Evolutionary conservation across 2,888 invertebrate species (phyloP).

Genomic region (Hydroisotoma schaefferi): DNA sequence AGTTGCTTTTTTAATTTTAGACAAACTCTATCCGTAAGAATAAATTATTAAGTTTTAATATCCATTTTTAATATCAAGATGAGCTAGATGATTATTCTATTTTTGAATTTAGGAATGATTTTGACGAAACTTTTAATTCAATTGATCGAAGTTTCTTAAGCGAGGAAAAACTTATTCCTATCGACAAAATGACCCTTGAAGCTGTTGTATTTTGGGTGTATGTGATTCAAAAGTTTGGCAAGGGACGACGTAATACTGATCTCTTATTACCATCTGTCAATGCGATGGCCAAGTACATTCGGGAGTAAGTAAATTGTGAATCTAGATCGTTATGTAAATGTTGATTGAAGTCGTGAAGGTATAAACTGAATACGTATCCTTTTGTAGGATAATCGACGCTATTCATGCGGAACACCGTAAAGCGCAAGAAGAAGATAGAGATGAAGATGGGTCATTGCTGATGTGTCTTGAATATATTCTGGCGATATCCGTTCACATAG

Average conservation of each 20-base stretch:
- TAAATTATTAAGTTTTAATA: neutral
- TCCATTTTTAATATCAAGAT: no score
- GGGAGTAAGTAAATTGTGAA: neutral
- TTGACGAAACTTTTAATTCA: conserved; percentile 18
- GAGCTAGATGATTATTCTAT: no score
- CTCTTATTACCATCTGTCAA: conserved; percentile 14
- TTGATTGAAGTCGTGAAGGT: neutral
- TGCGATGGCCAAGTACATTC: conserved; percentile 1
- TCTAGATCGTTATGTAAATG: neutral
- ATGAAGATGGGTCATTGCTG: conserved; percentile 23
- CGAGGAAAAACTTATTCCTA: conserved; percentile 18
- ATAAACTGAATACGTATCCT: neutral
- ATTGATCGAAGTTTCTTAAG: conserved; percentile 18
- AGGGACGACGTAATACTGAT: conserved; percentile 1
- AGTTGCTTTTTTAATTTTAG: conserved; percentile 12
- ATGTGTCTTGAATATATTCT: conserved; percentile 21
- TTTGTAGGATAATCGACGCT: conserved; percentile 9
- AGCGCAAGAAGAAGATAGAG: conserved; percentile 13
- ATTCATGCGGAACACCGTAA: conserved; percentile 20
- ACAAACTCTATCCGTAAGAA: conserved; percentile 10
- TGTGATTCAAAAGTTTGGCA: conserved; percentile 19
- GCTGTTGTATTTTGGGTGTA: conserved; percentile 23
- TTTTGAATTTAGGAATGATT: conserved; percentile 13
- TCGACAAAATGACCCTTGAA: conserved; percentile 12
- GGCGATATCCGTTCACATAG: conserved; percentile 9